Evolutionary conservation across 2,888 invertebrate genomes (phyloP), one percentile per base, ranked within the genome.

Genomic region (Epistrophella euchroma): DNA sequence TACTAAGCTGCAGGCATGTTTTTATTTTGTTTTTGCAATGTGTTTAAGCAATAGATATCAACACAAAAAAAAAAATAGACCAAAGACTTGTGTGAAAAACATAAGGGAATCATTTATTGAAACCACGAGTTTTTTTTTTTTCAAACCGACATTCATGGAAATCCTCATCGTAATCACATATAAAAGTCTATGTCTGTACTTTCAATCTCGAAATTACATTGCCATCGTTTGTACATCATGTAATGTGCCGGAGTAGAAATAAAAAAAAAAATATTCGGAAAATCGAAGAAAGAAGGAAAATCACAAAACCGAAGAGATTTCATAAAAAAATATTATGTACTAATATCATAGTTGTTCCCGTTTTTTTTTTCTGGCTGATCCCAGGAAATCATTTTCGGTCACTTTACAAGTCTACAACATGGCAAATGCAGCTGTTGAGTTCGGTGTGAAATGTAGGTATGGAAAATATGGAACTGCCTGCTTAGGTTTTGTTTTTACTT

Each of bases 191-290:
- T 78, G 73, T 64, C 56, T 70, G 43, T 71, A 66, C 60, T 72
- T 75, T 72, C 72, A 72, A 80, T 85, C 66, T 80, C 72, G 68
- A 85, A 76, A 85, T 85, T 75, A 76, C 72, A 85, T 76, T 76
- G 68, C 60, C 37, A 72, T 52, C n/a, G 17, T 17, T 79, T 72
- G 66, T 55, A 75, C 52, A 60, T 75, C n/a, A 71, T 75, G 15
- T 22, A 45, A 62, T 19, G n/a, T 62, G 72, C 45, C 72, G 19
- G 47, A 10, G 43, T 0, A 5, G 25, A 17, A 37, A 15, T 5
- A 32, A 56, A 40, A 28, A 0, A 32, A 9, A 43, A 19, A 56
- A 7, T n/a, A 4, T 4, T 3, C 28, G 11, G 4, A 25, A 25
- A 2, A n/a, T 25, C 35, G 4, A 43, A n/a, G 11, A 17, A 13